These are phyloP conservation scores for Drosophila sproati DNA, from an alignment of 1,140 invertebrate genomes.

Conservation along the genomic window DNA sequence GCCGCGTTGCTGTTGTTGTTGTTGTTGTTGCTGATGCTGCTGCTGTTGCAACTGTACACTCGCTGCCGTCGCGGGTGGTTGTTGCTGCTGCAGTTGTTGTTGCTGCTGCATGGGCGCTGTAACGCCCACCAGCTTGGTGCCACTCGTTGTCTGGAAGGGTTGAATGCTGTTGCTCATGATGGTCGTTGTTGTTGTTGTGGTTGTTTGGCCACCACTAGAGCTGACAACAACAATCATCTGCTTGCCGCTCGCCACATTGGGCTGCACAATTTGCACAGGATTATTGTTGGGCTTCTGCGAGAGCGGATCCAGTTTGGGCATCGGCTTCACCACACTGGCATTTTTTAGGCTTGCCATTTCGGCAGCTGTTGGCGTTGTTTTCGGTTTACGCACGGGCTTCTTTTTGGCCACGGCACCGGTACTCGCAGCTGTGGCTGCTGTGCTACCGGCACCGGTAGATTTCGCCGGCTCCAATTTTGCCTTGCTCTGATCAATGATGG, in stretches of 20 bases:
- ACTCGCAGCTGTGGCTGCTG: slow-evolving; percentile 20
- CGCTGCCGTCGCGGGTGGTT: slow-evolving; percentile 34
- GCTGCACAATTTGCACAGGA: slow-evolving; percentile 81
- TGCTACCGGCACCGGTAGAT: slow-evolving; percentile 20
- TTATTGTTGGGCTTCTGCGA: slow-evolving; percentile 83
- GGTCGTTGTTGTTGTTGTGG: slow-evolving; percentile 69
- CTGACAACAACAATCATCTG: slow-evolving; percentile 74
- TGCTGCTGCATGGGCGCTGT: slow-evolving; percentile 81
- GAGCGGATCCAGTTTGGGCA: slow-evolving; percentile 77
- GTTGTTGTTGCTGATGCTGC: slow-evolving; percentile 19
- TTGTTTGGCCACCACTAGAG: slow-evolving; percentile 50
- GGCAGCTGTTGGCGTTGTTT: slow-evolving; percentile 70
- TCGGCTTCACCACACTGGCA: slow-evolving; percentile 77
- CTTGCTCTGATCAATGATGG: slow-evolving; percentile 82
- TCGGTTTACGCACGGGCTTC: slow-evolving; percentile 78
- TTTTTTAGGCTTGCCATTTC: slow-evolving; percentile 72
- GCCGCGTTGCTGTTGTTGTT: slow-evolving; percentile 39
- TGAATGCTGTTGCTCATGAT: slow-evolving; percentile 81
- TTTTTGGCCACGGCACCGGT: slow-evolving; percentile 72
- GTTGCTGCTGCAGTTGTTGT: slow-evolving; percentile 61
- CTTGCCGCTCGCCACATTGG: slow-evolving; percentile 80
- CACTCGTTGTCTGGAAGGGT: slow-evolving; percentile 83
- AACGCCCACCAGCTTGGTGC: slow-evolving; percentile 85
- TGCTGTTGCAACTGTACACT: slow-evolving; percentile 33
- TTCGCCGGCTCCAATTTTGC: slow-evolving; percentile 72